These are phyloP conservation scores for Shinisaurus crocodilurus DNA, from an alignment of 2,113 vertebrate genomes.

Conservation along the genomic window DNA sequence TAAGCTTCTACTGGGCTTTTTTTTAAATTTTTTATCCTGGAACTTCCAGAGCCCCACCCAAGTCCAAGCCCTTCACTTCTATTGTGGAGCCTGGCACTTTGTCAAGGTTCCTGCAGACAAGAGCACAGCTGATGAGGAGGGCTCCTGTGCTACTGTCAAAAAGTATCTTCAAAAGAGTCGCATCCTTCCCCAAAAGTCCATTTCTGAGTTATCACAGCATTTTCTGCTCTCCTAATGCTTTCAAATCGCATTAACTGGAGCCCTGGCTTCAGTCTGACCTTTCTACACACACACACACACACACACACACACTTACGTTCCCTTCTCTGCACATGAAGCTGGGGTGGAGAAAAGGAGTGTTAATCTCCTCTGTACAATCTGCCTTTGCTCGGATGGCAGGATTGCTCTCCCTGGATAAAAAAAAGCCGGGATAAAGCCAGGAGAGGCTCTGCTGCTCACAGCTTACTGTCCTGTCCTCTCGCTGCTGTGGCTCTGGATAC, in stretches of 20 bases:
- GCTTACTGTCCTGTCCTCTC: neutral
- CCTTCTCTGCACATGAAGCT: neutral
- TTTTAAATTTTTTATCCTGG: too few relatives aligned
- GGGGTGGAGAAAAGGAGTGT: neutral
- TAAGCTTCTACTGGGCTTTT: too few relatives aligned
- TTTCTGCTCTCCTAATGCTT: conserved; percentile 11
- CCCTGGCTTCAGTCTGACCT: neutral
- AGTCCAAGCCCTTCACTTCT: too few relatives aligned
- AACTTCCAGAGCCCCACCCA: too few relatives aligned
- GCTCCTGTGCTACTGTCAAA: neutral
- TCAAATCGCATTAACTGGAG: neutral
- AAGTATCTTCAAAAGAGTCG: neutral
- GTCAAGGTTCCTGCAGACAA: neutral
- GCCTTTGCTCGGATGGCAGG: neutral
- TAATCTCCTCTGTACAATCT: neutral
- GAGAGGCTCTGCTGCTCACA: neutral
- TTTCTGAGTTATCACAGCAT: neutral
- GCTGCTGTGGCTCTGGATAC: neutral
- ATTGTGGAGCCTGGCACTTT: too few relatives aligned
- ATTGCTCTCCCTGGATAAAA: neutral
- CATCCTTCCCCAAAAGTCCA: neutral
- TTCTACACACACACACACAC: neutral
- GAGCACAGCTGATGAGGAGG: neutral
- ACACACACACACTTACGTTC: neutral
- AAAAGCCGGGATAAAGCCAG: neutral